phyloP scores from a whole-genome alignment of 2,888 invertebrate genomes.

The Agriopis marginaria region DNA sequence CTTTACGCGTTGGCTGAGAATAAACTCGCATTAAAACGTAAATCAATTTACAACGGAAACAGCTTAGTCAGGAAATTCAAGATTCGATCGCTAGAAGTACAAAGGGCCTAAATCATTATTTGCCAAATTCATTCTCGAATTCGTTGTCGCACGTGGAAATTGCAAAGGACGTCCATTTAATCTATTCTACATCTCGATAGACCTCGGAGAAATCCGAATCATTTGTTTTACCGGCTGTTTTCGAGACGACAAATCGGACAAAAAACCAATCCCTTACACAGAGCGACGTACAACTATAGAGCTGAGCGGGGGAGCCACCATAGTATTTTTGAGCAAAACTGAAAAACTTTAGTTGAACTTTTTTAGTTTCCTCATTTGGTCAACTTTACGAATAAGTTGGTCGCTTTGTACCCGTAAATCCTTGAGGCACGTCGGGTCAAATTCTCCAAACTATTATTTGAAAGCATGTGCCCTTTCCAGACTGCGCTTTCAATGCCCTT shows the following conservation, averaged over 20 bases:
- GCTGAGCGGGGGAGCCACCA: not conserved
- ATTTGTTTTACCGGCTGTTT: slow-evolving; percentile 57
- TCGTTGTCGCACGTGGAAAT: slow-evolving; percentile 28
- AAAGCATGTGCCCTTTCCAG: slow-evolving; percentile 71
- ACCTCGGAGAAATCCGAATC: slow-evolving; percentile 47
- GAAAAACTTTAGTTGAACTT: not conserved
- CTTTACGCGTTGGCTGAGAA: not conserved
- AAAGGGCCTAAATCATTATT: slow-evolving; percentile 29
- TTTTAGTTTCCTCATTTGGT: not conserved
- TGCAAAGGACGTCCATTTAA: slow-evolving; percentile 36
- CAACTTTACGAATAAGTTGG: not conserved
- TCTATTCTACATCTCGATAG: slow-evolving; percentile 38
- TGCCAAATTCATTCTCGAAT: slow-evolving; percentile 27
- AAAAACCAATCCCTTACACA: slow-evolving; percentile 57
- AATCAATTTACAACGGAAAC: not conserved
- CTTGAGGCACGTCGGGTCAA: slow-evolving; percentile 62
- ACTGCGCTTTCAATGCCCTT: slow-evolving; percentile 63
- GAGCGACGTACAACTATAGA: not conserved
- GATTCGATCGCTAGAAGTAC: slow-evolving; percentile 18
- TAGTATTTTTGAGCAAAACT: not conserved
- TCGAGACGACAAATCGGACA: slow-evolving; percentile 59
- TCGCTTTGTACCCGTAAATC: slow-evolving; percentile 51
- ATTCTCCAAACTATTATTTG: slow-evolving; percentile 69
- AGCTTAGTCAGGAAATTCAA: not conserved
- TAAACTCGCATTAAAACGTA: not conserved